A percentile compares a stretch with the other conserved stretches of the same genome.
These are phyloP conservation scores for Nomada ruficornis DNA, from an alignment of 2,888 invertebrate genomes.

Conservation along the genomic window DNA sequence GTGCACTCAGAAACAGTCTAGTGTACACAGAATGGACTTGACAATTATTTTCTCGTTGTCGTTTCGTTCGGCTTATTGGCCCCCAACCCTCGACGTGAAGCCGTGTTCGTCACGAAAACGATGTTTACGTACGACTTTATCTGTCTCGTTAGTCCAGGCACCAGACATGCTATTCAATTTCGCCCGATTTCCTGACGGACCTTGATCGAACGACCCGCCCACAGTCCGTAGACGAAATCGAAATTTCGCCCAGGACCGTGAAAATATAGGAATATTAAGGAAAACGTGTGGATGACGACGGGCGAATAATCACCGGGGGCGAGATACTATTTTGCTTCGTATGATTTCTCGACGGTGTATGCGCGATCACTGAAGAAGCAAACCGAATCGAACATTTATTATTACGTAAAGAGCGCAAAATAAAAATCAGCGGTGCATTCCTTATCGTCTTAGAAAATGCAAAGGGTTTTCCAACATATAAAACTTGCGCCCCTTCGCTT, in stretches of 20 bases:
- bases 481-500: no score
- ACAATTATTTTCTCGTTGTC: constrained; percentile 33
- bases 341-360: neutral
- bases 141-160: constrained; percentile 53
- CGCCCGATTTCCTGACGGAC: constrained; percentile 61
- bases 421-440: no score
- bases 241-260: constrained; percentile 43
- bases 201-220: constrained; percentile 64
- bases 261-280: constrained; percentile 60
- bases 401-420: no score
- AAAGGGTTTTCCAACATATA: no score
- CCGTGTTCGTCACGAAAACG: constrained; percentile 34
- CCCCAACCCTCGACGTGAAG: neutral
- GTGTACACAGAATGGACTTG: neutral
- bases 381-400: no score
- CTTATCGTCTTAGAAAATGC: no score
- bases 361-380: no score
- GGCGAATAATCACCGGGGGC: constrained; percentile 36
- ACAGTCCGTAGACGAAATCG: constrained; percentile 54
- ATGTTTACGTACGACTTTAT: constrained; percentile 58
- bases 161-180: constrained; percentile 58
- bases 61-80: constrained; percentile 21
- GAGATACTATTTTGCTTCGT: constrained; percentile 10
- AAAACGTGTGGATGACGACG: constrained; percentile 39
- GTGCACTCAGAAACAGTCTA: neutral